phyloP scores from a whole-genome alignment of 2,888 invertebrate genomes.

The Augiades crinisus region DNA sequence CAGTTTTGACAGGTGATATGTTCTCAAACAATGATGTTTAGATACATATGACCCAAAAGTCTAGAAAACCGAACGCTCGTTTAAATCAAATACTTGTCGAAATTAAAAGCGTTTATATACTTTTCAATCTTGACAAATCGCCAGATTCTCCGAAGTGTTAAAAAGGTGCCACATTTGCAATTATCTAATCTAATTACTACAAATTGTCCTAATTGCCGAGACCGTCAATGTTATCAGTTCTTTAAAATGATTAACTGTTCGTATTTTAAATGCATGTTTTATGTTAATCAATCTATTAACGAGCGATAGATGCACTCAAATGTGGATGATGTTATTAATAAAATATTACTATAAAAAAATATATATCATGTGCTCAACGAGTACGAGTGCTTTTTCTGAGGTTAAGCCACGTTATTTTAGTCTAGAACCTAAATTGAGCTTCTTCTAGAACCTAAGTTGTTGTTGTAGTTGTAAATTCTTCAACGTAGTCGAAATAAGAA shows the following conservation, averaged over 20 bases:
- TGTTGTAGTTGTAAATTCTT: too few species aligned
- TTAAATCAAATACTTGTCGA: constrained; percentile 35
- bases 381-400: too few species aligned
- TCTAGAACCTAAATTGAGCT: too few species aligned
- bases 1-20: constrained; percentile 49
- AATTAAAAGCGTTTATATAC: constrained; percentile 32
- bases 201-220: constrained; percentile 13
- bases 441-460: too few species aligned
- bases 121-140: neutral
- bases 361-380: too few species aligned
- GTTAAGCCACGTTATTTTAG: too few species aligned
- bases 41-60: constrained; percentile 52
- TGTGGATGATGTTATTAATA: too few species aligned
- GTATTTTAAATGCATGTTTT: constrained; percentile 1
- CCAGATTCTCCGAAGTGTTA: constrained; percentile 9
- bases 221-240: constrained; percentile 5
- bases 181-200: constrained; percentile 13
- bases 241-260: neutral
- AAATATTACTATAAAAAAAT: too few species aligned
- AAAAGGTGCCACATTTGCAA: constrained; percentile 3
- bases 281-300: neutral
- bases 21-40: constrained; percentile 45
- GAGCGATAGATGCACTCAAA: neutral
- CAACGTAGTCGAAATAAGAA: too few species aligned
- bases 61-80: constrained; percentile 44